These are phyloP conservation scores for Pinna nobilis DNA, from an alignment of 1,140 invertebrate species.

Conservation along the genomic window DNA sequence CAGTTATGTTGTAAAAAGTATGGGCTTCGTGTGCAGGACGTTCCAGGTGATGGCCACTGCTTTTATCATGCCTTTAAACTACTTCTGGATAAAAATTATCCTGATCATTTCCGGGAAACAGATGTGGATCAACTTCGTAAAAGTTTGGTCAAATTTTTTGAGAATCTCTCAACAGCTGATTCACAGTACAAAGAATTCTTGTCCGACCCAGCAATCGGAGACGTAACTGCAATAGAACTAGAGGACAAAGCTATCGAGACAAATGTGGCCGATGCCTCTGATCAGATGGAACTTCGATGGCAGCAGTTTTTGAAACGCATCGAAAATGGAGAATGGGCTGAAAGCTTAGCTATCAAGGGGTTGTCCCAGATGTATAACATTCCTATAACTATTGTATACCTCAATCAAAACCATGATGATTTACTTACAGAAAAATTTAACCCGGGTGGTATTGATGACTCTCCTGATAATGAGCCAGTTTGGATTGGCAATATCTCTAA, in stretches of 20 bases:
- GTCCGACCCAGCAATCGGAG: background rate
- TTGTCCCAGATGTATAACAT: conserved; percentile 5
- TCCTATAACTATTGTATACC: background rate
- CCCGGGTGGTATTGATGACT: no score
- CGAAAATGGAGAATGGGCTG: conserved; percentile 13
- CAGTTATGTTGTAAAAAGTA: no score
- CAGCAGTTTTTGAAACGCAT: conserved; percentile 13
- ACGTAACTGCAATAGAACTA: background rate
- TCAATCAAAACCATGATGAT: no score
- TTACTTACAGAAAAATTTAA: no score
- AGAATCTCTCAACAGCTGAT: conserved; percentile 4
- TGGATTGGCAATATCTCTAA: no score
- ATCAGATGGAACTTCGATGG: conserved; percentile 7
- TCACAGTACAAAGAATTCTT: conserved; percentile 7
- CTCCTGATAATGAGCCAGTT: no score
- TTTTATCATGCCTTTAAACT: conserved; percentile 9
- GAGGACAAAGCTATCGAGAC: conserved; percentile 17
- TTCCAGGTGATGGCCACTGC: conserved; percentile 2
- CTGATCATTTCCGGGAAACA: no score
- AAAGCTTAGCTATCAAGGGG: background rate
- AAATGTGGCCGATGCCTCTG: background rate
- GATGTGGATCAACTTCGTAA: background rate
- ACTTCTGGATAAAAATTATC: no score
- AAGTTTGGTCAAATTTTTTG: conserved; percentile 5
- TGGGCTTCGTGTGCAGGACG: conserved; percentile 4